Evolutionary conservation across 1,140 invertebrate species (phyloP).

Genomic region (Coptotermes formosanus): DNA sequence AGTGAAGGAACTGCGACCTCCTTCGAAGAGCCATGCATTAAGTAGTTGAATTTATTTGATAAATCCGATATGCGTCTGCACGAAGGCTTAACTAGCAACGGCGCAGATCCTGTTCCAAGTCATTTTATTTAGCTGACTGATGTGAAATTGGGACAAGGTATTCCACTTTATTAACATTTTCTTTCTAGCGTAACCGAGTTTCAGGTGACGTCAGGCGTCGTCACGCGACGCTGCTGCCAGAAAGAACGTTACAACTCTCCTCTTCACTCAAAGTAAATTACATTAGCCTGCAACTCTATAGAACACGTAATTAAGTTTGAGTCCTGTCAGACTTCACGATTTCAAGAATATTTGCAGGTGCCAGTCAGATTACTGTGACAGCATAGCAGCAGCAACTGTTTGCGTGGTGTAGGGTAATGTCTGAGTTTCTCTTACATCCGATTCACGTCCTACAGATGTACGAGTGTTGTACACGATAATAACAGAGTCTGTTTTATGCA

Average conservation of each 20-base stretch:
- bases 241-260: not conserved
- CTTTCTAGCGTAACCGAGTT: slow-evolving; percentile 1
- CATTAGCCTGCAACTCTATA: not conserved
- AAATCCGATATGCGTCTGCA: too few relatives aligned
- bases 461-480: too few relatives aligned
- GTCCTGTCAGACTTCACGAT: not conserved
- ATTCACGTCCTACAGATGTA: too few relatives aligned
- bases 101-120: too few relatives aligned
- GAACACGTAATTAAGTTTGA: slow-evolving; percentile 8
- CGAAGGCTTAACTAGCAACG: too few relatives aligned
- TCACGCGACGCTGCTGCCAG: not conserved
- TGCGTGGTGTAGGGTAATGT: not conserved
- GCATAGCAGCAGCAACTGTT: not conserved
- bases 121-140: too few relatives aligned
- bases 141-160: not conserved
- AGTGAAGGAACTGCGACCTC: too few relatives aligned
- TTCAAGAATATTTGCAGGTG: not conserved
- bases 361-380: not conserved
- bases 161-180: not conserved
- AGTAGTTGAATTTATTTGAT: too few relatives aligned
- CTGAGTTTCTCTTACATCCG: too few relatives aligned
- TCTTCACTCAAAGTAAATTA: slow-evolving; percentile 13
- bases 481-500: too few relatives aligned
- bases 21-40: too few relatives aligned
- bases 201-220: not conserved